These are phyloP conservation scores for Barbus barbus DNA, from an alignment of 2,113 vertebrate genomes.

Conservation along the genomic window DNA sequence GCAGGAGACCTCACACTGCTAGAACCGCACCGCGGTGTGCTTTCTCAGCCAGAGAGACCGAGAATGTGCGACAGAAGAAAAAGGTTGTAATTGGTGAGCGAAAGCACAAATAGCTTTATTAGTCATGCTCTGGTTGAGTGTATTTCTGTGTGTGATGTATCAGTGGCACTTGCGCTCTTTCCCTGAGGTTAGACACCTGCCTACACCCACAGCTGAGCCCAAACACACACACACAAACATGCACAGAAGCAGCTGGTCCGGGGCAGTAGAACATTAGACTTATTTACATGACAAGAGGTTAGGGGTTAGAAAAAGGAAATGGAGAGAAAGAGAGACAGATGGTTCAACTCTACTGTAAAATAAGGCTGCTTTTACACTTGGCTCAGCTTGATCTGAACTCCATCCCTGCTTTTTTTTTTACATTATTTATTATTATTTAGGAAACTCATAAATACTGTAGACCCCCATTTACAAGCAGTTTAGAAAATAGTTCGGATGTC, in stretches of 20 bases:
- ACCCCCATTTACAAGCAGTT: neutral
- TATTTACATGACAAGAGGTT: conserved; percentile 50
- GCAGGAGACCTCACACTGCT: conserved; percentile 20
- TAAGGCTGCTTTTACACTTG: neutral
- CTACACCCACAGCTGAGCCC: conserved; percentile 42
- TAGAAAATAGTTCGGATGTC: neutral
- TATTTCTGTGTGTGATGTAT: conserved; percentile 5
- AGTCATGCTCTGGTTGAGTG: conserved; percentile 21
- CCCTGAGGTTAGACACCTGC: conserved; percentile 53
- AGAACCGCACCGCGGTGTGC: neutral
- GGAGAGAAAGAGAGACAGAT: conserved; percentile 29
- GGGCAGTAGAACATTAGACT: conserved; percentile 7
- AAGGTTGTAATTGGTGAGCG: neutral
- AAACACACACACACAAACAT: conserved; percentile 19
- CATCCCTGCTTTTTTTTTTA: neutral
- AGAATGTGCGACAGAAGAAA: neutral
- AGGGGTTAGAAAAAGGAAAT: neutral
- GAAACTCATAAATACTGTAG: neutral
- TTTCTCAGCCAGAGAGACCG: conserved; percentile 12
- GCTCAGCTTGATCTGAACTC: neutral
- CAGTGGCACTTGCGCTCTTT: conserved; percentile 24
- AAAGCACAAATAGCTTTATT: conserved; percentile 24
- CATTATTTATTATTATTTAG: neutral
- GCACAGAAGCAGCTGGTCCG: conserved; percentile 29
- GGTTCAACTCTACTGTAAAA: conserved; percentile 27